phyloP scores from a whole-genome alignment of 2,888 invertebrate species.

The Ichneumon xanthorius region DNA sequence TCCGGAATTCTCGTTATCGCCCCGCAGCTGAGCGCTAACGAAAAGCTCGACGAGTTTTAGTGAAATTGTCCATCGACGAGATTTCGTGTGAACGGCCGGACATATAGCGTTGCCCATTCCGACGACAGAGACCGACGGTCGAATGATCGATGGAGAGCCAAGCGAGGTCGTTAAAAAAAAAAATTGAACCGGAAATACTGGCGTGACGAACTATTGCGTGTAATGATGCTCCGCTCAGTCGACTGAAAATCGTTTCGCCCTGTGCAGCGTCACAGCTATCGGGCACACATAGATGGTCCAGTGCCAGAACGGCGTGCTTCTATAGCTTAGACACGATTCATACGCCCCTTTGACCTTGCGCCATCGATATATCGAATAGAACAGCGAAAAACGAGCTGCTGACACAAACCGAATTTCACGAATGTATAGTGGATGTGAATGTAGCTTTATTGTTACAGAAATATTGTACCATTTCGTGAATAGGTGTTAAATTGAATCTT shows the following conservation, averaged over 20 bases:
- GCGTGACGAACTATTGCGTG: constrained; percentile 51
- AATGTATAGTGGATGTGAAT: not conserved
- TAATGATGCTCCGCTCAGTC: constrained; percentile 20
- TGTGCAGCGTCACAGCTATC: not conserved
- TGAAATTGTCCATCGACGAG: constrained; percentile 66
- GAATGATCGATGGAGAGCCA: constrained; percentile 39
- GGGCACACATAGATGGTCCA: not conserved
- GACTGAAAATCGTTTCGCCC: constrained; percentile 42
- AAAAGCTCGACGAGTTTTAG: constrained; percentile 61
- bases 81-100: constrained; percentile 37
- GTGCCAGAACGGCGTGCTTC: not conserved
- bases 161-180: constrained; percentile 55
- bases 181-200: constrained; percentile 20
- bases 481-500: not conserved
- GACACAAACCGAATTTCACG: not conserved
- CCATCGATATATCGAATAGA: not conserved
- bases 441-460: not conserved
- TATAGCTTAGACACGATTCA: not conserved
- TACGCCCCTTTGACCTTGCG: not conserved
- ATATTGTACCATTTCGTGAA: not conserved
- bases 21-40: constrained; percentile 59
- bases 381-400: not conserved
- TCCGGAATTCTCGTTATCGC: constrained; percentile 67
- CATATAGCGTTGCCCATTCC: constrained; percentile 3
- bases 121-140: constrained; percentile 36